phyloP scores from a whole-genome alignment of 2,888 invertebrate species.

The Sesia apiformis region DNA sequence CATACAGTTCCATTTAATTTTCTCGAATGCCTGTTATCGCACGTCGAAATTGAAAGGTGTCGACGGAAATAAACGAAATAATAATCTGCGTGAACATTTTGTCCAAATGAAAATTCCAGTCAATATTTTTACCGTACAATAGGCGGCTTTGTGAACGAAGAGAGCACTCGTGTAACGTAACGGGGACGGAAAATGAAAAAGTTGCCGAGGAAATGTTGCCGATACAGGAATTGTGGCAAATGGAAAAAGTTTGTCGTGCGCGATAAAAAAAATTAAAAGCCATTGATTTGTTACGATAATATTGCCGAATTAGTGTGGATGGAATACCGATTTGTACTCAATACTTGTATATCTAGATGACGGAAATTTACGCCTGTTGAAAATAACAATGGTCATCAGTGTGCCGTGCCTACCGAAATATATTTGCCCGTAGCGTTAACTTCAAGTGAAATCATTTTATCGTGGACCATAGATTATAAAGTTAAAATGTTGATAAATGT shows the following conservation, averaged over 20 bases:
- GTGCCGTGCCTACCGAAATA: too few relatives aligned
- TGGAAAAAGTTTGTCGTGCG: conserved; percentile 44
- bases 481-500: too few relatives aligned
- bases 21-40: not conserved
- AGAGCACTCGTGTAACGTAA: conserved; percentile 26
- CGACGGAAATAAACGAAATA: conserved; percentile 25
- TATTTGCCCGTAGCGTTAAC: too few relatives aligned
- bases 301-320: not conserved
- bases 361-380: too few relatives aligned
- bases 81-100: conserved; percentile 27
- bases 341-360: too few relatives aligned
- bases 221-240: conserved; percentile 45
- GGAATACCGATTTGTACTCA: too few relatives aligned
- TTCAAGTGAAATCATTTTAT: too few relatives aligned
- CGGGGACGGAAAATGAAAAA: conserved; percentile 42
- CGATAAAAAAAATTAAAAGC: conserved; percentile 5
- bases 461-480: too few relatives aligned
- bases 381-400: too few relatives aligned
- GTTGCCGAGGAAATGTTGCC: conserved; percentile 37
- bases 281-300: not conserved
- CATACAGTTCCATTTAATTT: not conserved
- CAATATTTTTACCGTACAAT: conserved; percentile 38
- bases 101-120: conserved; percentile 26
- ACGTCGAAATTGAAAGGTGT: not conserved
- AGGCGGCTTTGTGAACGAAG: conserved; percentile 26